Percentiles rank a stretch among this genome's conserved stretches.
These are phyloP conservation scores for Phasianus colchicus DNA, from an alignment of 2,113 vertebrate species.

Conservation along the genomic window DNA sequence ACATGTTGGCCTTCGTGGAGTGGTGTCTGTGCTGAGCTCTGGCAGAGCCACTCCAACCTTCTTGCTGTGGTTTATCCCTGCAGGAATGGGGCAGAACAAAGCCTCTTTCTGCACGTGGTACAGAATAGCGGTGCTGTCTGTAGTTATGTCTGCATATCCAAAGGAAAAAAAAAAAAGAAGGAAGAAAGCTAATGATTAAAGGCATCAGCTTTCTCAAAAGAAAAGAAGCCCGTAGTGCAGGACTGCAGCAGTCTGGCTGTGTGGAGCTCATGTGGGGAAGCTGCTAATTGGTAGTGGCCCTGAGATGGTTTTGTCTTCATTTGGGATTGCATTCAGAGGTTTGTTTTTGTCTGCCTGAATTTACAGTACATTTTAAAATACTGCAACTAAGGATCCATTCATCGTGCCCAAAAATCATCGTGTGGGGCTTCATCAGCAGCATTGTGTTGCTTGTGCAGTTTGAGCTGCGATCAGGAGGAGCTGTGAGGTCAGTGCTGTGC, in stretches of 20 bases:
- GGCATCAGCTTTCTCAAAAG: neutral
- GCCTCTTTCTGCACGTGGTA: neutral
- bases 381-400: neutral
- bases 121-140: neutral
- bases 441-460: too few species aligned
- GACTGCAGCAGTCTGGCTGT: neutral
- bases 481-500: too few species aligned
- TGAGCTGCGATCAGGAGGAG: neutral
- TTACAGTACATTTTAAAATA: neutral
- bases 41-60: too few species aligned
- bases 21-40: too few species aligned
- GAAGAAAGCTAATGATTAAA: neutral
- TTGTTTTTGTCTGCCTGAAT: neutral
- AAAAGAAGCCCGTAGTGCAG: neutral
- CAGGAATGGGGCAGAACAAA: neutral
- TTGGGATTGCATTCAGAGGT: neutral
- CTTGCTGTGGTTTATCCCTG: neutral
- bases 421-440: accelerated
- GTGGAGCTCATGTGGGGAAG: neutral
- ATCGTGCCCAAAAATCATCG: neutral
- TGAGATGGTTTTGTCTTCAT: neutral
- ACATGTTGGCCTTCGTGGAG: neutral
- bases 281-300: neutral
- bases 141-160: neutral
- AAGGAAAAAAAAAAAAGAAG: neutral